A percentile compares a stretch with the other conserved stretches of the same genome.
Conservation (phyloP, 2,797 vertebrate species). For the Fistularia commersonii region DNA sequence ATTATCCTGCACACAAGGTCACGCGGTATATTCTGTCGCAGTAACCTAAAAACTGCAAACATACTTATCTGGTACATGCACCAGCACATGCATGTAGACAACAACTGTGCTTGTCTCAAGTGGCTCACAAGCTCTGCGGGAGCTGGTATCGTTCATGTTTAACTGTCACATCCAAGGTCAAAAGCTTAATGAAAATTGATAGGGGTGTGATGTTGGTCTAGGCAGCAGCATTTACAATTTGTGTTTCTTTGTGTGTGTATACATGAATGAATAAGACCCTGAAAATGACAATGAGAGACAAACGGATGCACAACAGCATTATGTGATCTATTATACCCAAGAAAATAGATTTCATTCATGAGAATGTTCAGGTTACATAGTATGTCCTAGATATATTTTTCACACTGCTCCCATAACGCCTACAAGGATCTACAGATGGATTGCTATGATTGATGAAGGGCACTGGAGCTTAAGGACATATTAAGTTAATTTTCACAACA, state of each 20-base stretch:
- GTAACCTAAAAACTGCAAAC: conserved; percentile 1
- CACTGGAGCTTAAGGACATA: conserved; percentile 48
- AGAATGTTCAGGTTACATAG: conserved; percentile 16
- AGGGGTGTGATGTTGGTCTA: conserved; percentile 25
- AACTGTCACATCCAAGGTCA: conserved; percentile 49
- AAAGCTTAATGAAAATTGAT: conserved; percentile 61
- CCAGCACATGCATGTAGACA: conserved; percentile 2
- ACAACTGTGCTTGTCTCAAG: neutral
- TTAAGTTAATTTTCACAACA: conserved; percentile 40
- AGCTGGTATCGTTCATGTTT: conserved; percentile 29
- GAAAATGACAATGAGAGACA: neutral
- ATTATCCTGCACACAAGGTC: neutral
- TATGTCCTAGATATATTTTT: conserved; percentile 18
- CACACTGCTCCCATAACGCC: conserved; percentile 17
- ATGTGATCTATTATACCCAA: conserved; percentile 3
- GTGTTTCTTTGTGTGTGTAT: conserved; percentile 11
- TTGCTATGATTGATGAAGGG: conserved; percentile 67
- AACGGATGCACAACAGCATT: conserved; percentile 6
- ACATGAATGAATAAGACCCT: neutral
- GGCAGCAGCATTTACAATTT: conserved; percentile 24
- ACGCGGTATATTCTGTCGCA: conserved; percentile 1
- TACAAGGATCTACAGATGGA: conserved; percentile 36
- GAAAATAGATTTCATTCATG: conserved; percentile 2
- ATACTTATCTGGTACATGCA: conserved; percentile 1
- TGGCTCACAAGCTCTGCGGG: conserved; percentile 11